Evolutionary conservation across 1,140 invertebrate genomes (phyloP).

Genomic region (Lamellibrachia luymesi): DNA sequence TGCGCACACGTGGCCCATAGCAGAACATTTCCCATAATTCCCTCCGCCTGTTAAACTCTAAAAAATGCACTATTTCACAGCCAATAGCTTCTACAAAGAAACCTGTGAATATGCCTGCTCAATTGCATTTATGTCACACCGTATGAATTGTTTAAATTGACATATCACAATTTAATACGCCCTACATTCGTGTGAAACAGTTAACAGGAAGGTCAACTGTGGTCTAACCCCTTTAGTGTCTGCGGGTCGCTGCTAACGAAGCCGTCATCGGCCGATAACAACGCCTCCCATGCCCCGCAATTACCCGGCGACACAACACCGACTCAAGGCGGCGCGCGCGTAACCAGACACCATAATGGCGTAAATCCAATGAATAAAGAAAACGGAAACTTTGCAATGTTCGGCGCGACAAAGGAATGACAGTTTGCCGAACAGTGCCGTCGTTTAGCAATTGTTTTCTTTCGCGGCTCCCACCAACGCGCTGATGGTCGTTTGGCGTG

Average conservation of each 20-base stretch:
- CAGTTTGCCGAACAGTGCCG: background rate
- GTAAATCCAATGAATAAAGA: conserved; percentile 5
- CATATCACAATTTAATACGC: no score
- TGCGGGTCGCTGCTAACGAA: background rate
- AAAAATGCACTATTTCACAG: no score
- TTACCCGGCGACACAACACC: background rate
- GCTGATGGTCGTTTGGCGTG: background rate
- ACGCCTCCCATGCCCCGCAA: background rate
- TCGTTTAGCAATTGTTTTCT: conserved; percentile 5
- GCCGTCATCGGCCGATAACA: background rate
- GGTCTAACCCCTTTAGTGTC: no score
- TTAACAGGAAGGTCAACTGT: no score
- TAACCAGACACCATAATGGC: background rate
- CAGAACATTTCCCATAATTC: no score
- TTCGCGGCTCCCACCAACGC: background rate
- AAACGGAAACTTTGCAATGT: conserved; percentile 5
- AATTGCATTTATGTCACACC: no score
- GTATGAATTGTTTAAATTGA: no score
- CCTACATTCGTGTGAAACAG: no score
- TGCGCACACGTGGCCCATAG: no score
- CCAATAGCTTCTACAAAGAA: no score
- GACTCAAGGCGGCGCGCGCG: background rate
- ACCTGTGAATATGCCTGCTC: no score
- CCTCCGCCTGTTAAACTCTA: no score
- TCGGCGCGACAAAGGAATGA: background rate